Percentiles rank a stretch among this genome's conserved stretches.
Conservation (phyloP, 2,888 invertebrate species). For the Adela reaumurella region DNA sequence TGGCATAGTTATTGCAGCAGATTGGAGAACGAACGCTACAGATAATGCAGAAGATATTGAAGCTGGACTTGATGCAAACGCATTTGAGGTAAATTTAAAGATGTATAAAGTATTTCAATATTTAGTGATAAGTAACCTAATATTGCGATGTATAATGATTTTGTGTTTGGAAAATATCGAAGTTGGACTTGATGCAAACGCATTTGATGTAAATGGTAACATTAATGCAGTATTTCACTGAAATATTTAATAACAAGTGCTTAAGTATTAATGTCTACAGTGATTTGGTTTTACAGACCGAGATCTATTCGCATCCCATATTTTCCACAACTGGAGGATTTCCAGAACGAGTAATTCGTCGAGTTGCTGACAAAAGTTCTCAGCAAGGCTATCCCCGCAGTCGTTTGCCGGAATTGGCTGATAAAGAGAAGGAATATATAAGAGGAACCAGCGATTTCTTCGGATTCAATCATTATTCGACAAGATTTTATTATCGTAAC, state of each 20-base stretch:
- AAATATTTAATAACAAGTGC: no score
- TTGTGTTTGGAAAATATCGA: no score
- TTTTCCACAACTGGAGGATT: constrained; percentile 43
- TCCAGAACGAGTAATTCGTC: constrained; percentile 34
- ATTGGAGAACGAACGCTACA: constrained; percentile 25
- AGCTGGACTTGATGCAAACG: constrained; percentile 23
- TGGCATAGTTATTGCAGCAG: constrained; percentile 33
- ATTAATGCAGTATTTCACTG: no score
- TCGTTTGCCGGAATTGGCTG: constrained; percentile 41
- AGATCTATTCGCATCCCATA: constrained; percentile 44
- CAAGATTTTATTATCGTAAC: constrained; percentile 22
- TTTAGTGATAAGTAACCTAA: no score
- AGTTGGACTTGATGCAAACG: no score
- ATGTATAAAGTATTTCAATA: no score
- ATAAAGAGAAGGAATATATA: constrained; percentile 29
- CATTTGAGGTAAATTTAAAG: constrained; percentile 5
- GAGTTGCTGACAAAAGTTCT: constrained; percentile 36
- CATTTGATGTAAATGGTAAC: no score
- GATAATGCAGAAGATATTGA: constrained; percentile 25
- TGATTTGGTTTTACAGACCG: constrained; percentile 31
- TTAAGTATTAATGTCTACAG: no score
- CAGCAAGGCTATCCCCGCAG: constrained; percentile 40
- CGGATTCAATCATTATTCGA: constrained; percentile 35
- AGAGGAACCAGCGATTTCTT: constrained; percentile 38
- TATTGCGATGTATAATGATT: no score